Base-by-base conservation (phyloP, 2,113 vertebrate genomes). In the Ceratotherium simum region DNA sequence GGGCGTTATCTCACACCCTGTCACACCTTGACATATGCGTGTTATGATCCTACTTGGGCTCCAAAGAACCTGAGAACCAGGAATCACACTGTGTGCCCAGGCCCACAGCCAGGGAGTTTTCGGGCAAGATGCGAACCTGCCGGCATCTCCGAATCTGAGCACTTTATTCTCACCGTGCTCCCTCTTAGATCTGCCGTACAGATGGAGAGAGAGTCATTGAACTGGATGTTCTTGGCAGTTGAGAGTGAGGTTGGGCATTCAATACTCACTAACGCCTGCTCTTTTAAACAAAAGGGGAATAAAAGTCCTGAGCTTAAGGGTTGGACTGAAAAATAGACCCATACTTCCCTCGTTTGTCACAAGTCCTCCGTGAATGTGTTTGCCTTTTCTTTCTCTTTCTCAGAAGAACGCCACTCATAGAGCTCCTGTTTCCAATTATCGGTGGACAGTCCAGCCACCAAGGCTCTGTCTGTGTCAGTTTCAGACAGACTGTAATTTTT, bases 401-500 rank as follows among this genome's bases (percentile, higher is more conserved):
- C 14, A 13, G 80, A 20, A 86, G 39, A 81, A 75, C 0, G 29
- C 17, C 3, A 16, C 42, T 67, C 4, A 25, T 17, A 21, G 58
- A 16, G 21, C 33, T 25, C 33, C 78, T 91, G 60, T 82, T 96
- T 90, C 69, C 84, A 92, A 20, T 92, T 54, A 60, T 6, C 13
- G 2, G 51, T 39, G 88, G 90, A 69, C 46, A 48, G 56, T 95
- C 39, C 91, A 21, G 23, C 42, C 60, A 42, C 10, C 42, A 4
- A 25, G 67, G 27, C 42, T 46, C 13, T 2, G 31, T 54, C 42
- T 46, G 83, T 69, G 60, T 92, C 76, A 8, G 62, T 91, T 93
- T 94, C 69, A 89, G 81, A 72, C 46, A n/a, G 64, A 80, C 64
- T 54, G 10, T 73, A n/a, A 39, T n/a, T 91, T 94, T 75, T 76